Evolutionary conservation across 2,797 vertebrate genomes (phyloP).

Genomic region (Neoniphon sammara): DNA sequence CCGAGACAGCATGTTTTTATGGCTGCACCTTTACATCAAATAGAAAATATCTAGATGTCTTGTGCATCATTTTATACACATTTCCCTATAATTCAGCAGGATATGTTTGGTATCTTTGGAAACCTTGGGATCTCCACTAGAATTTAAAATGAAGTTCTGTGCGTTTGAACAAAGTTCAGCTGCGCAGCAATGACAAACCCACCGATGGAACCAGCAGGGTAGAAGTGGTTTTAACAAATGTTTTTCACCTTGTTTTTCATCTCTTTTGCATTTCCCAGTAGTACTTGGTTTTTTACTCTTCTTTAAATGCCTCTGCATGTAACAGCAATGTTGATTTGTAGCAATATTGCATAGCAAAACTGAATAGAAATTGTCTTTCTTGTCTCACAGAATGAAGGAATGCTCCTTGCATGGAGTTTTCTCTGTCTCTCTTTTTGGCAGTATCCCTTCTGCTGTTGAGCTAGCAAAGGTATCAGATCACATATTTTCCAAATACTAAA

Average conservation of each 20-base stretch:
- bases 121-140: no score
- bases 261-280: neutral
- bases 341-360: neutral
- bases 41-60: no score
- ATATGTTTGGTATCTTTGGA: no score
- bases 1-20: no score
- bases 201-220: no score
- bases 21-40: no score
- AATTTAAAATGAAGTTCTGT: no score
- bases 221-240: no score
- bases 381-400: constrained; percentile 85
- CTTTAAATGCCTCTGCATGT: neutral
- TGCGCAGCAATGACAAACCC: no score
- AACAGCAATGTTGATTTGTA: neutral
- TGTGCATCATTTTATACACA: no score
- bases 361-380: constrained; percentile 18
- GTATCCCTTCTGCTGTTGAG: constrained; percentile 88
- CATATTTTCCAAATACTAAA: neutral
- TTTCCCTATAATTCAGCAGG: no score
- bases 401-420: constrained; percentile 89
- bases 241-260: neutral
- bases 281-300: neutral
- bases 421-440: constrained; percentile 86
- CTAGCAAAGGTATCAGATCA: constrained; percentile 87
- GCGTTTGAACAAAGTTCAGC: no score